Evolutionary conservation across 2,113 vertebrate genomes (phyloP), one percentile per base, ranked within the genome.

Genomic region (Oncorhynchus clarkii): DNA sequence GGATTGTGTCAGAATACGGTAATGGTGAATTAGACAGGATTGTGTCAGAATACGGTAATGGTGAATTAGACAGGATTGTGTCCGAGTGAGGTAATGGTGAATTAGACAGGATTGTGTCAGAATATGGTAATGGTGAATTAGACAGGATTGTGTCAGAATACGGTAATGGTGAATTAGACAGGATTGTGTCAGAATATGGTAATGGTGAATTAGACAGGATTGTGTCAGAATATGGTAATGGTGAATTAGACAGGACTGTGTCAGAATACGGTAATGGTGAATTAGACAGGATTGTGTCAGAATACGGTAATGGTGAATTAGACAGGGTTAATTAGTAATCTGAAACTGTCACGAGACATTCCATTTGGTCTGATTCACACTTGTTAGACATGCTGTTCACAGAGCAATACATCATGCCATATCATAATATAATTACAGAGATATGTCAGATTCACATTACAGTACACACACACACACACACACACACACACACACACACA

Each of bases 221-320:
- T 39, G 2, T 39, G 6, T 0, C 34, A 39, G 34, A 39, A 0
- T 9, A 0, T 0, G 39, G 8, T 39, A 39, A 39, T 39, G 39
- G 39, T 39, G 39, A 39, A 39, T 9, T 39, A 2, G 39, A 39
- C 39, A 39, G 8, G 39, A 39, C 2, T 39, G 39, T 39, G 14
- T 1, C 51, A 57, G 22, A 24, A 24, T 24, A 24, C 22, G 54
- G 54, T 18, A 57, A 14, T 20, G 54, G 14, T 18, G 54, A 6
- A 20, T 6, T 45, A 11, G 39, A 45, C 39, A 45, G 39, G 39
- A 45, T 11, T 45, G 39, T 45, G 8, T 9, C 9, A 45, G 9
- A 6, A 0, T 20, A 2, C 0, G 54, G 54, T 6, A 57, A 57
- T 57, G 5, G 54, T 69, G 1, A 49, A 69, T 24, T 13, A 67